phyloP scores from a whole-genome alignment of 2,797 vertebrate species.

The Fundulus diaphanus region DNA sequence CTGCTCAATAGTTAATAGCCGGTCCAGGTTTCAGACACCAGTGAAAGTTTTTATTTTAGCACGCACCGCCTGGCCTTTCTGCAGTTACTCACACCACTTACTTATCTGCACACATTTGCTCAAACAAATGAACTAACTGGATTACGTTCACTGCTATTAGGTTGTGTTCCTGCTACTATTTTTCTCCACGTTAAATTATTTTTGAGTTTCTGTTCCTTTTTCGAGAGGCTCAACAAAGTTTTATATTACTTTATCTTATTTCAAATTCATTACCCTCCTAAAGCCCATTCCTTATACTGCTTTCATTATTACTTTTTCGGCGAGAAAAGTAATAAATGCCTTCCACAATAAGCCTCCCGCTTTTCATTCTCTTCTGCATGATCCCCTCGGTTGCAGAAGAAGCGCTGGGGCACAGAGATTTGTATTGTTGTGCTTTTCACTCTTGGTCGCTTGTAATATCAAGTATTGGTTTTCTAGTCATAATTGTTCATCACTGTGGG shows the following conservation, averaged over 20 bases:
- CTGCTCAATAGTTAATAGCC: constrained; percentile 15
- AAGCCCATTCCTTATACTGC: constrained; percentile 14
- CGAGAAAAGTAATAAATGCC: constrained; percentile 16
- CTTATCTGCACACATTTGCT: constrained; percentile 5
- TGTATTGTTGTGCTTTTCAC: constrained; percentile 41
- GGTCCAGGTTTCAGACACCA: constrained; percentile 18
- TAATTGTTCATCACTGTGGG: constrained; percentile 49
- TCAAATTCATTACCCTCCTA: constrained; percentile 26
- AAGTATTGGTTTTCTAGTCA: constrained; percentile 41
- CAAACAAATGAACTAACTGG: constrained; percentile 10
- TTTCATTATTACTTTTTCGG: constrained; percentile 12
- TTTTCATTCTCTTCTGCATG: constrained; percentile 15
- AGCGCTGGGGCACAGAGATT: constrained; percentile 26
- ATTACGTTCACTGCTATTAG: constrained; percentile 7
- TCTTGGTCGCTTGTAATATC: constrained; percentile 44
- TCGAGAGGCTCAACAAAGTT: constrained; percentile 15
- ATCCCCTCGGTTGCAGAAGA: constrained; percentile 33
- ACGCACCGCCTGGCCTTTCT: background rate
- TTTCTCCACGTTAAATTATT: background rate
- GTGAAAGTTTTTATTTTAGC: background rate
- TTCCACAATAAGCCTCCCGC: constrained; percentile 6
- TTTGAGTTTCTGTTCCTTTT: background rate
- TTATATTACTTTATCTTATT: constrained; percentile 18
- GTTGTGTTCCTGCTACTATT: constrained; percentile 6
- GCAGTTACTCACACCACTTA: background rate